A percentile compares a stretch with the other conserved stretches of the same genome.
phyloP scores from a whole-genome alignment of 1,140 invertebrate genomes.

The Riptortus pedestris region DNA sequence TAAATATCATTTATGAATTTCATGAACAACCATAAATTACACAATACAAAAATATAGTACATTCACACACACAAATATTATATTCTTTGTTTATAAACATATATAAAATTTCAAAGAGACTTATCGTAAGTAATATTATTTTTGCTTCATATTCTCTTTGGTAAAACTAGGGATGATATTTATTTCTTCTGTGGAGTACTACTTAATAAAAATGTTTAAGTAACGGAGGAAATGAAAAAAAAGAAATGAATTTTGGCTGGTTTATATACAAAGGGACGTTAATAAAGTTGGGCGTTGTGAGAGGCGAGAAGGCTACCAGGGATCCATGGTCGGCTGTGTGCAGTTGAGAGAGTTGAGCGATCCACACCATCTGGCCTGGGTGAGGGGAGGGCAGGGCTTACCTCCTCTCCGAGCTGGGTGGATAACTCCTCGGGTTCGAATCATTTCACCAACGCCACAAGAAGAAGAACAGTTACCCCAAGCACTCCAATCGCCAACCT shows the following conservation, averaged over 20 bases:
- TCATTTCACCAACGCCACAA: slow-evolving; percentile 77
- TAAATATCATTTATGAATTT: not conserved
- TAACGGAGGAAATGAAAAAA: too few relatives aligned
- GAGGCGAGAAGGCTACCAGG: slow-evolving; percentile 13
- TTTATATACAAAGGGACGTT: slow-evolving; percentile 20
- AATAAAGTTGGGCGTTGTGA: not conserved
- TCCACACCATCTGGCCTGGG: slow-evolving; percentile 79
- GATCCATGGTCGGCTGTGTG: slow-evolving; percentile 35
- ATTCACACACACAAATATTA: slow-evolving; percentile 12
- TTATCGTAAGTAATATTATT: not conserved
- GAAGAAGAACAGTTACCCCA: slow-evolving; percentile 76
- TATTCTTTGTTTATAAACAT: slow-evolving; percentile 13
- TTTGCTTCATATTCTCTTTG: not conserved
- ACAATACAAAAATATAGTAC: slow-evolving; percentile 20
- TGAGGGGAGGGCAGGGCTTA: slow-evolving; percentile 62
- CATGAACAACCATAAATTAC: slow-evolving; percentile 3
- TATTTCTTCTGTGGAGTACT: too few relatives aligned
- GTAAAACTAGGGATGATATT: too few relatives aligned
- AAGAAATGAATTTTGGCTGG: too few relatives aligned
- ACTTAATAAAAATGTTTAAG: too few relatives aligned
- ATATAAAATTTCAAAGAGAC: slow-evolving; percentile 6
- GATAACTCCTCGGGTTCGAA: slow-evolving; percentile 60
- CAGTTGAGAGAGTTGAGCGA: slow-evolving; percentile 51
- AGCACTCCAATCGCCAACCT: slow-evolving; percentile 73
- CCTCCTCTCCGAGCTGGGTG: slow-evolving; percentile 65